These are phyloP conservation scores for Eupithecia vulgata DNA, from an alignment of 2,888 invertebrate genomes.

Conservation along the genomic window DNA sequence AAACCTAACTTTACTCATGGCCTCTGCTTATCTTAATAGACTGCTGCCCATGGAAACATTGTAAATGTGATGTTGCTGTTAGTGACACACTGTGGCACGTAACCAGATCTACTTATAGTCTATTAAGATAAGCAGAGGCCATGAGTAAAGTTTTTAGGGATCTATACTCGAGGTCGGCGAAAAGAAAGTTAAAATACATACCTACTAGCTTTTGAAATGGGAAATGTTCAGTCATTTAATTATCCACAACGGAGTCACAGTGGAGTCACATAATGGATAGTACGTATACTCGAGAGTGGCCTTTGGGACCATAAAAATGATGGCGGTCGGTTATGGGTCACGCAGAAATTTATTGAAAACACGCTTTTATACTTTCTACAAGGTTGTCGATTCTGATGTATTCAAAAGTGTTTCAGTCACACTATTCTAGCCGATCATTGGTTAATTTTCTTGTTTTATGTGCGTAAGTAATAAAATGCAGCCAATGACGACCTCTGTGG, in stretches of 20 bases:
- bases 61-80: background rate
- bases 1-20: background rate
- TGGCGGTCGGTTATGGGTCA: conserved; percentile 6
- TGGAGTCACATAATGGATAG: conserved; percentile 14
- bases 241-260: conserved; percentile 11
- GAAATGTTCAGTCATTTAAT: conserved; percentile 10
- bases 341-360: conserved; percentile 8
- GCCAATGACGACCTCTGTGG: too few species aligned
- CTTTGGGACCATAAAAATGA: conserved; percentile 19
- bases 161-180: background rate
- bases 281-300: conserved; percentile 4
- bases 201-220: background rate
- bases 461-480: too few species aligned
- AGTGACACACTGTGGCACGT: background rate
- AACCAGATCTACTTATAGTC: background rate
- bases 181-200: background rate
- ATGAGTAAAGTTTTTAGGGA: background rate
- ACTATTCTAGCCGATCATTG: too few species aligned
- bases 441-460: too few species aligned
- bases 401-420: too few species aligned
- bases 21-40: background rate
- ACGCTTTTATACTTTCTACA: background rate
- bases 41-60: too few species aligned
- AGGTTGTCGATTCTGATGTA: background rate
- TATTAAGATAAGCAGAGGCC: background rate